phyloP scores from a whole-genome alignment of 2,888 invertebrate species.

The Hoplodrina ambigua region DNA sequence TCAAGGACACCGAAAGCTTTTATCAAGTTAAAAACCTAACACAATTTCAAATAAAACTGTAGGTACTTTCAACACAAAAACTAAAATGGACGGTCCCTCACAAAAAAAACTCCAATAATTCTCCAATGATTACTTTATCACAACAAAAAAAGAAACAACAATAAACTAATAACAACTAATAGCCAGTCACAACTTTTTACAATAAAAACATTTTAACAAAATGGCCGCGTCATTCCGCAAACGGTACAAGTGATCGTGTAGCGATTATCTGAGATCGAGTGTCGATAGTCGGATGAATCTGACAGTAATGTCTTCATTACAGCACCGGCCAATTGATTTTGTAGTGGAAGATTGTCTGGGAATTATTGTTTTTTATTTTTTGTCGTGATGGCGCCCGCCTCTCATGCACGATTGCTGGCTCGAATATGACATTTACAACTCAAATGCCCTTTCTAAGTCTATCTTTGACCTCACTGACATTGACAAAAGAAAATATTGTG shows the following conservation, averaged over 20 bases:
- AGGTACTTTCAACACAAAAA: background rate
- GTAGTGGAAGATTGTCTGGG: constrained; percentile 53
- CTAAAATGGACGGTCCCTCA: background rate
- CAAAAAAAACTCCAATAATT: constrained; percentile 11
- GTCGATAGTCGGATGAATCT: constrained; percentile 74
- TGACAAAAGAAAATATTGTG: too few species aligned
- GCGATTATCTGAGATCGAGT: constrained; percentile 77
- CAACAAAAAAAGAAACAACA: constrained; percentile 34
- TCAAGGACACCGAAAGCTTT: too few species aligned
- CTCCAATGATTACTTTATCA: constrained; percentile 30
- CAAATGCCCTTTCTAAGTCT: too few species aligned
- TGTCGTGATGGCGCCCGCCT: too few species aligned
- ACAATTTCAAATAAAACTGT: too few species aligned
- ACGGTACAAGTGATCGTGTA: constrained; percentile 73
- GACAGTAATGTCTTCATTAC: constrained; percentile 87
- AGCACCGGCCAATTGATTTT: constrained; percentile 80
- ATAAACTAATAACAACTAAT: constrained; percentile 51
- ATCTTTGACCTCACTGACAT: too few species aligned
- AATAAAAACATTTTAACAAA: constrained; percentile 49
- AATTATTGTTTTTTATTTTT: constrained; percentile 30
- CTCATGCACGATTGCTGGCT: too few species aligned
- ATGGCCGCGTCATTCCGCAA: constrained; percentile 66
- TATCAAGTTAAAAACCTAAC: too few species aligned
- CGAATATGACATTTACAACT: too few species aligned
- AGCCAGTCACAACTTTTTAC: constrained; percentile 50